Conservation (phyloP, 2,797 vertebrate genomes). For the Halcyon smyrnensis region DNA sequence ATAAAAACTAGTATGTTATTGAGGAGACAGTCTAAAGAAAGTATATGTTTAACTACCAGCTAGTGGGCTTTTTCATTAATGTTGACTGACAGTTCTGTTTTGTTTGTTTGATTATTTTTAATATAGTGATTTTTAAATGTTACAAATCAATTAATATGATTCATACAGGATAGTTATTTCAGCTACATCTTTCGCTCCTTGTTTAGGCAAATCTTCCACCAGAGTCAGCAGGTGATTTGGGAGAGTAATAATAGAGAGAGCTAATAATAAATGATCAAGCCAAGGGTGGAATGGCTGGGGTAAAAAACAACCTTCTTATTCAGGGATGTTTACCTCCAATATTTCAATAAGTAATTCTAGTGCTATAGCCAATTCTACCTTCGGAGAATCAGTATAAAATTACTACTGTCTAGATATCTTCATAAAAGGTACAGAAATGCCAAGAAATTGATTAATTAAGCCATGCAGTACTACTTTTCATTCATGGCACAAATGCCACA, state of each 20-base stretch:
- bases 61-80: neutral
- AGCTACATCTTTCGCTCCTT: neutral
- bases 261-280: neutral
- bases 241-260: neutral
- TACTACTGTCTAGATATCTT: neutral
- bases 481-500: neutral
- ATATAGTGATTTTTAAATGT: neutral
- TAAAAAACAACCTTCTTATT: neutral
- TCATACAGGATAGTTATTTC: neutral
- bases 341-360: neutral
- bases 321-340: neutral
- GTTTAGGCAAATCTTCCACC: neutral
- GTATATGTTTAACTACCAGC: neutral
- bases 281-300: neutral
- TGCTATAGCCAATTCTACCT: neutral
- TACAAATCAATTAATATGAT: neutral
- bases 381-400: neutral
- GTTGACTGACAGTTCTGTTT: neutral
- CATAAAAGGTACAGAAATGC: neutral
- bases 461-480: neutral
- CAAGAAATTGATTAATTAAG: constrained; percentile 16
- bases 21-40: neutral
- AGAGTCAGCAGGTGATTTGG: neutral
- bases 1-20: neutral
- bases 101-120: neutral